Percentiles rank a stretch among this genome's conserved stretches.
phyloP scores from a whole-genome alignment of 2,113 vertebrate species.

The Podarcis muralis region DNA sequence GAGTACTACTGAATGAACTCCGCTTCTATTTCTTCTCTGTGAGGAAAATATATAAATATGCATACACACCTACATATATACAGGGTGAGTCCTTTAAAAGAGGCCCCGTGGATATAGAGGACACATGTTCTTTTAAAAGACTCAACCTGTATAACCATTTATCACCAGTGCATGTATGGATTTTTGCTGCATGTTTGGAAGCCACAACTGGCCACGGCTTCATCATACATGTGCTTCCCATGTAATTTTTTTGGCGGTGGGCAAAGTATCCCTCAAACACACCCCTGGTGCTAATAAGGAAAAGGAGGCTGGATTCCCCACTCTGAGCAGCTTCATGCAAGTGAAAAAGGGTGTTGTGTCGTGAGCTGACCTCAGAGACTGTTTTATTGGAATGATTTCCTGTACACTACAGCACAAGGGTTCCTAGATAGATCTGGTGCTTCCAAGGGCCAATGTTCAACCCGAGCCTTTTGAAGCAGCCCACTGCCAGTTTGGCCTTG shows the following conservation, averaged over 20 bases:
- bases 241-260: neutral
- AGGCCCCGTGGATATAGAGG: too few species aligned
- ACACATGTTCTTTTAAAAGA: too few species aligned
- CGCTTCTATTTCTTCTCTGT: neutral
- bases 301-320: neutral
- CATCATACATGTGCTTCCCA: neutral
- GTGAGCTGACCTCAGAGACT: neutral
- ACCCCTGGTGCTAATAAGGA: neutral
- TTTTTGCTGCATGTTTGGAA: neutral
- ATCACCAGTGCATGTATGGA: neutral
- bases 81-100: too few species aligned
- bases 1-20: neutral
- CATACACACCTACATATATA: neutral
- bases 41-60: neutral
- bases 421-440: neutral
- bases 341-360: neutral
- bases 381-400: neutral
- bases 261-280: neutral
- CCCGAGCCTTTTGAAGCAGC: neutral
- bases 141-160: neutral
- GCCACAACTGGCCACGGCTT: neutral
- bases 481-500: neutral
- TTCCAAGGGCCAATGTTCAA: neutral
- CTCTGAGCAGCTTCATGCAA: neutral
- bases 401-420: neutral